These are phyloP conservation scores for Galagoides demidoff DNA, from an alignment of 2,797 vertebrate genomes.

Conservation along the genomic window DNA sequence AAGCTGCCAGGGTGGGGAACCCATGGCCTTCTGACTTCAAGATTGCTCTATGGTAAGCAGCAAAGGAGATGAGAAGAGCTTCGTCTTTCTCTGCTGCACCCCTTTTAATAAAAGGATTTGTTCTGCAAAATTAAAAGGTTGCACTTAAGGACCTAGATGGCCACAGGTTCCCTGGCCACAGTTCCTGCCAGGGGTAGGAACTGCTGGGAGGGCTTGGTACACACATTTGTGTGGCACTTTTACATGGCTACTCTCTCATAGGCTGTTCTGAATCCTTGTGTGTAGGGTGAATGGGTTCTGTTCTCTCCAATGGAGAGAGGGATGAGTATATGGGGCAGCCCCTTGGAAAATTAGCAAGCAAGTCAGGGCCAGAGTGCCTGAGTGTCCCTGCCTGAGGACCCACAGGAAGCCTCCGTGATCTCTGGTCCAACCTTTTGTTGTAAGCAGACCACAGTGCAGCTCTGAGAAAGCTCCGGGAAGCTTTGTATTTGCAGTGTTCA, in stretches of 20 bases:
- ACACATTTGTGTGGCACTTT: not conserved
- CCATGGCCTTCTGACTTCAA: not conserved
- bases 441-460: not conserved
- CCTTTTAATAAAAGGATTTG: not conserved
- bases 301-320: not conserved
- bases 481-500: slow-evolving; percentile 12
- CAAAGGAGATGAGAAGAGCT: not conserved
- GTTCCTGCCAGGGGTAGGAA: not conserved
- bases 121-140: not conserved
- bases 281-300: not conserved
- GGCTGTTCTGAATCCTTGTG: not conserved
- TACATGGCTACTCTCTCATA: not conserved
- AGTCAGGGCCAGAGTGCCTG: not conserved
- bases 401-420: not conserved
- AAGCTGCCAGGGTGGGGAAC: not conserved
- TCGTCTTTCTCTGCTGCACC: not conserved
- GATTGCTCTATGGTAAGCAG: not conserved
- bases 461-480: not conserved
- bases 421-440: not conserved
- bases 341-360: not conserved
- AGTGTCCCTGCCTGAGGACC: not conserved
- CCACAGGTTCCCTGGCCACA: not conserved
- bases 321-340: not conserved
- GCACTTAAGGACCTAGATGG: not conserved
- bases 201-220: not conserved